A percentile compares a stretch with the other conserved stretches of the same genome.
Conservation (phyloP, 2,888 invertebrate genomes). For the Keiferia lycopersicella region DNA sequence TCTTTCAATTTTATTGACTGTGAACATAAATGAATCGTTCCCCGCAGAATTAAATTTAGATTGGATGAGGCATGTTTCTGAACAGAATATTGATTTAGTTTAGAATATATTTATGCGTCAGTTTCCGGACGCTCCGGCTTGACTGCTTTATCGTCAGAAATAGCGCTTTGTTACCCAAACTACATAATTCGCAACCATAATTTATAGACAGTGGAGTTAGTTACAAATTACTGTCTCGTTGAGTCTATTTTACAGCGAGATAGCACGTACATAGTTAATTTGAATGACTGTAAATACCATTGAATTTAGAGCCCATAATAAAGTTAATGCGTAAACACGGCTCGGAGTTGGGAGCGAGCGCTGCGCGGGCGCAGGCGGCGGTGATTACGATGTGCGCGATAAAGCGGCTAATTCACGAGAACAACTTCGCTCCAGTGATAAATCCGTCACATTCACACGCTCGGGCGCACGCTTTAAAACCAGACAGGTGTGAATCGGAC, state of each 20-base stretch:
- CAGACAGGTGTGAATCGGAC: too few relatives aligned
- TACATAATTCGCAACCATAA: background rate
- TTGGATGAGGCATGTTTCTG: slow-evolving; percentile 45
- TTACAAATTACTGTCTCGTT: background rate
- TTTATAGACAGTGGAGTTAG: background rate
- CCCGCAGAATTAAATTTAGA: slow-evolving; percentile 55
- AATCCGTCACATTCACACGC: slow-evolving; percentile 8
- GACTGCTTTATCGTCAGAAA: slow-evolving; percentile 21
- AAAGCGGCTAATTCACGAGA: slow-evolving; percentile 49
- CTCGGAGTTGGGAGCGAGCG: slow-evolving; percentile 26
- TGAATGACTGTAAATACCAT: slow-evolving; percentile 16
- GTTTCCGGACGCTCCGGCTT: slow-evolving; percentile 35
- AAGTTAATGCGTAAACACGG: slow-evolving; percentile 44
- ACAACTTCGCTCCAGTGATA: background rate
- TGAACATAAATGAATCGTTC: slow-evolving; percentile 51
- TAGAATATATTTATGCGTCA: slow-evolving; percentile 32
- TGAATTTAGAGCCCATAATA: slow-evolving; percentile 38
- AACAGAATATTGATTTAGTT: slow-evolving; percentile 42
- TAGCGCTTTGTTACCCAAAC: slow-evolving; percentile 25
- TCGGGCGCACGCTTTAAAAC: background rate
- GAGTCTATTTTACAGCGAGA: background rate
- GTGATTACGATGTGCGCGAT: slow-evolving; percentile 39
- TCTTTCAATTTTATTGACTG: slow-evolving; percentile 45
- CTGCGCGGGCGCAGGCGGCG: slow-evolving; percentile 9
- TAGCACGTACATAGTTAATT: slow-evolving; percentile 4